Conservation (phyloP, 1,140 invertebrate species). For the Globodera rostochiensis region DNA sequence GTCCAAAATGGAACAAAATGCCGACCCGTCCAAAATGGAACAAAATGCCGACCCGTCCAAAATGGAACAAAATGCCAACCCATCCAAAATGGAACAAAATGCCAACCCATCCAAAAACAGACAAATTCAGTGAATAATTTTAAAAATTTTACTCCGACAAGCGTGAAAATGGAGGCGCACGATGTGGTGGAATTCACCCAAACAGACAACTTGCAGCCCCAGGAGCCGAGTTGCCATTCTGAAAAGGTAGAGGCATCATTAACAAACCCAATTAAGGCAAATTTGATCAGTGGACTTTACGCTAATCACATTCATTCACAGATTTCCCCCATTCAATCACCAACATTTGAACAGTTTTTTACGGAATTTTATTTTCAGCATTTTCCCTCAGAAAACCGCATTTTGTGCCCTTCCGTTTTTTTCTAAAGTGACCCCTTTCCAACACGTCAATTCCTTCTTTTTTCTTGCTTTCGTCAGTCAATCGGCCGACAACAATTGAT, state of each 20-base stretch:
- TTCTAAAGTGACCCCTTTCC: too few species aligned
- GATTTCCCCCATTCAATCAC: too few species aligned
- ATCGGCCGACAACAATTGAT: background rate
- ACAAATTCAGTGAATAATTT: background rate
- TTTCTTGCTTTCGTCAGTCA: background rate
- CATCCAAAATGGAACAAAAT: background rate
- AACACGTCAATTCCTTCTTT: too few species aligned
- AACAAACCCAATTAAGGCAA: too few species aligned
- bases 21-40: background rate
- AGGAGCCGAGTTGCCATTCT: slow-evolving; percentile 61
- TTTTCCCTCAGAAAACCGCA: too few species aligned
- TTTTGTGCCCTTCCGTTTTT: too few species aligned
- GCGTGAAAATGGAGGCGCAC: slow-evolving; percentile 63
- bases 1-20: background rate
- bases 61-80: background rate
- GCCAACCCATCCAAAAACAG: background rate
- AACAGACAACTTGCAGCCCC: slow-evolving; percentile 62
- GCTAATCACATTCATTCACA: too few species aligned
- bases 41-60: too few species aligned
- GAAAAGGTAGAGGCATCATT: slow-evolving; percentile 21
- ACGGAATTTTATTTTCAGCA: too few species aligned
- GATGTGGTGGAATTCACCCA: slow-evolving; percentile 62
- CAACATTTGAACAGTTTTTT: too few species aligned
- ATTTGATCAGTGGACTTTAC: too few species aligned
- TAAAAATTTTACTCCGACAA: slow-evolving; percentile 56